Evolutionary conservation across 1,140 invertebrate genomes (phyloP).

Genomic region (Lepidotrigona ventralis): DNA sequence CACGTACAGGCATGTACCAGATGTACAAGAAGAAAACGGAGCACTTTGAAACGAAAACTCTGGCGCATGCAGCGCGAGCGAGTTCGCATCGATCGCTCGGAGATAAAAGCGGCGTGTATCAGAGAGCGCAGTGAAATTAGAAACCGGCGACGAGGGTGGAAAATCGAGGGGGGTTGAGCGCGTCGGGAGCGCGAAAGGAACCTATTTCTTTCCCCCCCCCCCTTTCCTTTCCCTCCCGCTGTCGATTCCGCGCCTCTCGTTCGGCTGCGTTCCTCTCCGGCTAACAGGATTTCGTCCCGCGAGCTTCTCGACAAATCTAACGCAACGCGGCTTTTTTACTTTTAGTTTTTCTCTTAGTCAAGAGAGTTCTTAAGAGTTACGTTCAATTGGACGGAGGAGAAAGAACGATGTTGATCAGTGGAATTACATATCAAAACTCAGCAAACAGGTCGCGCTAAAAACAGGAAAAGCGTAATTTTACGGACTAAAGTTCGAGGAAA

Average conservation of each 20-base stretch:
- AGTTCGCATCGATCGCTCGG: constrained; percentile 26
- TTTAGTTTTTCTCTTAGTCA: too few species aligned
- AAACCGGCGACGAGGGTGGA: constrained; percentile 7
- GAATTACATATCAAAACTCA: neutral
- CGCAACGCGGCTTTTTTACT: neutral
- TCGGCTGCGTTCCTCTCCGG: neutral
- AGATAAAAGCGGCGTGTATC: constrained; percentile 37
- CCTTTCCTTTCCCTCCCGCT: too few species aligned
- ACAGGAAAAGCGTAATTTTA: too few species aligned
- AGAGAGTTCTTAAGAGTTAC: neutral
- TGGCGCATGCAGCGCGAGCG: constrained; percentile 19
- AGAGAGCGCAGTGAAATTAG: constrained; percentile 27
- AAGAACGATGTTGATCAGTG: neutral
- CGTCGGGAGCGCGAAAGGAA: constrained; percentile 14
- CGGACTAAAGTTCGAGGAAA: neutral
- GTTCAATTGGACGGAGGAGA: neutral
- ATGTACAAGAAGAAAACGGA: neutral
- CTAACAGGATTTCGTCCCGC: constrained; percentile 12
- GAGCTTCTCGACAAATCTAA: constrained; percentile 14
- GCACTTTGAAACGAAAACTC: constrained; percentile 44
- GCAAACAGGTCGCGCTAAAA: too few species aligned
- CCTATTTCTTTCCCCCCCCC: neutral
- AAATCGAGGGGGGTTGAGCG: neutral
- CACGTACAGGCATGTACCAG: neutral
- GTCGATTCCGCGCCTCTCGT: neutral